These are phyloP conservation scores for Urechis unicinctus DNA, from an alignment of 2,888 invertebrate genomes.

Conservation along the genomic window DNA sequence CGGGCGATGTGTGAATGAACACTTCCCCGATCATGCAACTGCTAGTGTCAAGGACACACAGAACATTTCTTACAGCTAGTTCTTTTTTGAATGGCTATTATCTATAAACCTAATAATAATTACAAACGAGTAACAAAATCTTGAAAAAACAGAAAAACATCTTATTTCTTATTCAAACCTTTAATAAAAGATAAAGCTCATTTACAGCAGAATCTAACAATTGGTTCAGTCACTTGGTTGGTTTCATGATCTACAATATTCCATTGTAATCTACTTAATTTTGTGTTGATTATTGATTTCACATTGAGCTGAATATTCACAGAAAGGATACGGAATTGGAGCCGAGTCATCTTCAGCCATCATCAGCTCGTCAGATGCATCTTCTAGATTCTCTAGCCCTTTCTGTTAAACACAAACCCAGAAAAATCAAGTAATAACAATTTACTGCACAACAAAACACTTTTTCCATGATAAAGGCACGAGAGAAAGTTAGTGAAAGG, in stretches of 20 bases:
- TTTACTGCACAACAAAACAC: not conserved
- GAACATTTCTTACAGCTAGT: not conserved
- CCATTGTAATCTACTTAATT: too few species aligned
- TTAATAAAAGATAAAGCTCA: too few species aligned
- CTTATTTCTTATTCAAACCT: too few species aligned
- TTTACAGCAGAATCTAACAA: too few species aligned
- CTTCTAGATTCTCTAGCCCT: constrained; percentile 84
- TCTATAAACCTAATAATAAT: not conserved
- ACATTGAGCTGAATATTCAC: not conserved
- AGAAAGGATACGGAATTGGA: constrained; percentile 50
- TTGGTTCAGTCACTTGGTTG: too few species aligned
- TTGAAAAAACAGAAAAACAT: not conserved
- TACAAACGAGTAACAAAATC: not conserved
- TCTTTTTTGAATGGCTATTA: not conserved
- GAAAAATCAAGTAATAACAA: constrained; percentile 2
- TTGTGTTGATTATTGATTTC: not conserved
- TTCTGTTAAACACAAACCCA: constrained; percentile 57
- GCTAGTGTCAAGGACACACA: constrained; percentile 46
- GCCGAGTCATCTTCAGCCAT: constrained; percentile 64
- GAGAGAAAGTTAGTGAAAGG: too few species aligned
- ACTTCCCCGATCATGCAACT: constrained; percentile 85
- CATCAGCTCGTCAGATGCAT: constrained; percentile 79
- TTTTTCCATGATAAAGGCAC: too few species aligned
- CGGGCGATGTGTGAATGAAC: constrained; percentile 71
- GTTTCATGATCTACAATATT: too few species aligned